Conservation (phyloP, 1,140 invertebrate species). For the Sesamia nonagrioides region DNA sequence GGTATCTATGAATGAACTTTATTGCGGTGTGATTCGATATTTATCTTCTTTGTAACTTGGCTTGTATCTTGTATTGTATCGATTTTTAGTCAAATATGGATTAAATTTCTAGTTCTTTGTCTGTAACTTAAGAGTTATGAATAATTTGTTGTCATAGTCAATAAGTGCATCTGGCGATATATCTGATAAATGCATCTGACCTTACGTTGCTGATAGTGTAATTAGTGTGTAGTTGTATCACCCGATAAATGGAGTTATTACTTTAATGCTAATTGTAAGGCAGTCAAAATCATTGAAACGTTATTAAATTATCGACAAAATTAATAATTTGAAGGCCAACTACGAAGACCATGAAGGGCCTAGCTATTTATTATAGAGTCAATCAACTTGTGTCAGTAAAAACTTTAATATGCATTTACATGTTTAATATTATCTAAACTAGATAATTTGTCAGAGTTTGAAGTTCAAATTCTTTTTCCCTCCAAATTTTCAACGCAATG, state of each 20-base stretch:
- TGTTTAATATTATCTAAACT: background rate
- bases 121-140: background rate
- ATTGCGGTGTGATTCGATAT: background rate
- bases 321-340: background rate
- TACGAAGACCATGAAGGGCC: background rate
- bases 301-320: background rate
- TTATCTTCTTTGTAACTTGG: background rate
- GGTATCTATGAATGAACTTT: conserved; percentile 26
- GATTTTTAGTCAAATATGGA: background rate
- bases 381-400: background rate
- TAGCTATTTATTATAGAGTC: background rate
- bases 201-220: background rate
- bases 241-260: background rate
- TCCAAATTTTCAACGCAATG: background rate
- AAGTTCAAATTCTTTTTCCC: background rate
- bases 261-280: background rate
- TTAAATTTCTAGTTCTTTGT: background rate
- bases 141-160: background rate
- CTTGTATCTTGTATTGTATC: background rate
- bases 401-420: background rate
- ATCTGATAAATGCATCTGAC: background rate
- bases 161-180: background rate
- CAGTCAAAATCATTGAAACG: background rate
- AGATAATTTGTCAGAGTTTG: background rate
- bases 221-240: background rate